Evolutionary conservation across 2,888 invertebrate genomes (phyloP).

Genomic region (Corythucha ciliata): DNA sequence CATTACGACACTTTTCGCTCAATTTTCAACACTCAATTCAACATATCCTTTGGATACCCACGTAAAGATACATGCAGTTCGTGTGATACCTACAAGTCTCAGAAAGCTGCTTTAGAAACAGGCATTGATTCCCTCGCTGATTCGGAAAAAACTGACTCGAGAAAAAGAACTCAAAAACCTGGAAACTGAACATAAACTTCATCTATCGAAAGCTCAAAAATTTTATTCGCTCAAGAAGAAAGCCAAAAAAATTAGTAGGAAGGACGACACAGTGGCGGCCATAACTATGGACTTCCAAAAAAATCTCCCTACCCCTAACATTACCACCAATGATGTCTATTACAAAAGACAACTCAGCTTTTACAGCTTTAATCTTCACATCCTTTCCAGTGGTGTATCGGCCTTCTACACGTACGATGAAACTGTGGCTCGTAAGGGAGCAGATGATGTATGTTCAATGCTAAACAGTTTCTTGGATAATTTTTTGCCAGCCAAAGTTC

Average conservation of each 20-base stretch:
- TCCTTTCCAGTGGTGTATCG: slow-evolving; percentile 4
- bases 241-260: no score
- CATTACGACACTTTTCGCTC: slow-evolving; percentile 7
- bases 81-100: no score
- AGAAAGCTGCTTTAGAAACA: no score
- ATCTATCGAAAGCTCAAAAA: no score
- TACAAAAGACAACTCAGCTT: slow-evolving; percentile 24
- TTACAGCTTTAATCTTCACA: slow-evolving; percentile 26
- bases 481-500: slow-evolving; percentile 1
- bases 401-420: slow-evolving; percentile 25
- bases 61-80: slow-evolving; percentile 12
- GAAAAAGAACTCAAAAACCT: no score
- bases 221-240: no score
- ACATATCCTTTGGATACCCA: slow-evolving; percentile 12
- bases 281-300: no score
- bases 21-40: slow-evolving; percentile 6
- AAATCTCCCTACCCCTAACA: slow-evolving; percentile 19
- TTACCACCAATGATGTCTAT: slow-evolving; percentile 22
- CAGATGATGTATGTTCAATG: slow-evolving; percentile 15
- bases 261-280: no score
- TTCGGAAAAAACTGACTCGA: no score
- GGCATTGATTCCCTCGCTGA: no score
- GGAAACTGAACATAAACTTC: no score
- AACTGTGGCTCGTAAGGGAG: slow-evolving; percentile 3
- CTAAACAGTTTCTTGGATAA: slow-evolving; percentile 2